Percentiles rank a stretch among this genome's conserved stretches.
phyloP scores from a whole-genome alignment of 2,888 invertebrate species.

The Xestia sexstrigata region DNA sequence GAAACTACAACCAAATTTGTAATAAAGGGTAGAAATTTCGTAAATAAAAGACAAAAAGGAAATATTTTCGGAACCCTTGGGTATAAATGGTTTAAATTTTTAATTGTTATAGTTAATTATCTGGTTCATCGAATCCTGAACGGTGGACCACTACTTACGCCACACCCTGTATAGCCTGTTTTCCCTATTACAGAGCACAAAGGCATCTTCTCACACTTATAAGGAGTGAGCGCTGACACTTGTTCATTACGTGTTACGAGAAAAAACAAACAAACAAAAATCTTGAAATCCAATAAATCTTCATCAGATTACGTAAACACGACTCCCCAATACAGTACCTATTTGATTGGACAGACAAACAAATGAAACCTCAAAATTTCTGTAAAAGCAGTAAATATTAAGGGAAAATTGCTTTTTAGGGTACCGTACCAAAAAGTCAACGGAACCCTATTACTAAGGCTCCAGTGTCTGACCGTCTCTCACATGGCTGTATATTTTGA shows the following conservation, averaged over 20 bases:
- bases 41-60: too few species aligned
- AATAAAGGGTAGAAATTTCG: too few species aligned
- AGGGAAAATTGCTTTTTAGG: conserved; percentile 2
- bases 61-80: too few species aligned
- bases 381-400: conserved; percentile 13
- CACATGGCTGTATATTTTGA: not conserved
- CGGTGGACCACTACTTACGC: too few species aligned
- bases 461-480: not conserved
- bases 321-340: not conserved
- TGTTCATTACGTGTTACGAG: not conserved
- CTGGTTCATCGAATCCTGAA: too few species aligned
- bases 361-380: conserved; percentile 33
- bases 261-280: conserved; percentile 1
- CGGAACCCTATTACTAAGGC: not conserved
- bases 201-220: not conserved
- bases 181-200: not conserved
- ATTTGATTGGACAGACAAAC: conserved; percentile 18
- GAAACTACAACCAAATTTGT: too few species aligned
- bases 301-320: conserved; percentile 31
- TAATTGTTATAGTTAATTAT: too few species aligned
- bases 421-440: not conserved
- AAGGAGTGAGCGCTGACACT: not conserved
- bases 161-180: too few species aligned
- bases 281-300: conserved; percentile 22
- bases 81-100: too few species aligned